Evolutionary conservation across 2,797 vertebrate species (phyloP), one percentile per base, ranked within the genome.

Genomic region (Argentina silus): DNA sequence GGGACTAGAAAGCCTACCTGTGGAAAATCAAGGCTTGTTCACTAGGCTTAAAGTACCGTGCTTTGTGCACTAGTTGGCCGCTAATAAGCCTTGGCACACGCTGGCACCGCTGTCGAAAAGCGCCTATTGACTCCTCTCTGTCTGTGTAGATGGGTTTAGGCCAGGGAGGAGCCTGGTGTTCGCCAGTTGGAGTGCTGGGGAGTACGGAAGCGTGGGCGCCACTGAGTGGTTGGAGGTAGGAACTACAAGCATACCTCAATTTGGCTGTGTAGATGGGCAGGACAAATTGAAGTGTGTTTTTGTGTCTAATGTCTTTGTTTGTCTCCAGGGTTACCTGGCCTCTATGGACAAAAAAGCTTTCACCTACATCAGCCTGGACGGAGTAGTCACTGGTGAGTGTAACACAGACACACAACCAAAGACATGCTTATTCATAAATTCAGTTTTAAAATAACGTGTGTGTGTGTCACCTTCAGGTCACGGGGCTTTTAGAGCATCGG

Each of bases 221-320:
- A 99, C 97, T 0, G 98, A 98, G 79, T 99, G 97, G 97, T 82
- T 98, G 68, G 98, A 99, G 96, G 98, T 97, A 80, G 77, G 81
- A 69, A 76, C 48, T 69, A 0, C 36, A 69, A 17, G 0, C 7
- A 45, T 6, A 27, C 14, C 27, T 23, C 8, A 12, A 10, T 53
- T n/a, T 53, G 1, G 27, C 4, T 4, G 27, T n/a, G 51, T 10
- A n/a, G 50, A 11, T 15, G 11, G 57, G 8, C 2, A 11, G 6
- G 1, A 36, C 27, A 4, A 36, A 36, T 36, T 36, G 1, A 36
- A 36, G 0, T 74, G 17, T 3, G n/a, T 27, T 6, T 15, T 53
- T 15, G 6, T 19, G 15, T 17, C n/a, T 9, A 11, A 1, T 79
- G 27, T 48, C 43, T 65, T 12, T 74, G 83, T 53, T 81, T 78